A percentile compares a stretch with the other conserved stretches of the same genome.
These are phyloP conservation scores for Phycodurus eques DNA, from an alignment of 2,113 vertebrate genomes.

Conservation along the genomic window DNA sequence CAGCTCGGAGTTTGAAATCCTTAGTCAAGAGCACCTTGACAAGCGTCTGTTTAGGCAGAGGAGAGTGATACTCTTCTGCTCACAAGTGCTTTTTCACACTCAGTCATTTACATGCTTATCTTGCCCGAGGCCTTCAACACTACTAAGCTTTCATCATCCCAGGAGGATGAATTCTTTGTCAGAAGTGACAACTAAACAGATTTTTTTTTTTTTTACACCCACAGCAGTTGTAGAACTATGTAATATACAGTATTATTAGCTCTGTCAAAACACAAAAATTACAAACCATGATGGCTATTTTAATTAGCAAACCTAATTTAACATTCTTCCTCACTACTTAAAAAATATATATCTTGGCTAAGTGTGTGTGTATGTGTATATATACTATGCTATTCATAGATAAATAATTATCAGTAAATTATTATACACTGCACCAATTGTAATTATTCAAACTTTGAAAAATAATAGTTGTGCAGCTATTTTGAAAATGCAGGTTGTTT, in stretches of 20 bases:
- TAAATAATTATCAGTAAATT: not conserved
- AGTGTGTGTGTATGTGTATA: too few relatives aligned
- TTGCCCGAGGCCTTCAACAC: constrained; percentile 19
- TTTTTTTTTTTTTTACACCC: not conserved
- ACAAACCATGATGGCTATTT: not conserved
- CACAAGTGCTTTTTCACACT: constrained; percentile 23
- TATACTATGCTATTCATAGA: too few relatives aligned
- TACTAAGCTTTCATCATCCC: constrained; percentile 11
- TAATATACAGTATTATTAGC: not conserved
- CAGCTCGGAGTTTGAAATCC: constrained; percentile 32
- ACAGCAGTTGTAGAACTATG: not conserved
- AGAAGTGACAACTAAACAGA: not conserved
- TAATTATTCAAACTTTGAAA: not conserved
- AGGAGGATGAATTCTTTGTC: not conserved
- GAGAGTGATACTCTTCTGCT: constrained; percentile 38
- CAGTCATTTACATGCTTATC: constrained; percentile 16
- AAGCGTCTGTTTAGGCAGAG: constrained; percentile 29
- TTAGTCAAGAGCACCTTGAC: constrained; percentile 50
- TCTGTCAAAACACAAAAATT: not conserved
- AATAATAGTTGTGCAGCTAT: too few relatives aligned
- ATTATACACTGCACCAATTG: not conserved
- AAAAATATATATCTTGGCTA: not conserved
- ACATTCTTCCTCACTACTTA: not conserved
- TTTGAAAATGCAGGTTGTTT: not conserved
- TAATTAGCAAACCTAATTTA: not conserved